Evolutionary conservation across 2,888 invertebrate species (phyloP).

Genomic region (Drosophila limbata): DNA sequence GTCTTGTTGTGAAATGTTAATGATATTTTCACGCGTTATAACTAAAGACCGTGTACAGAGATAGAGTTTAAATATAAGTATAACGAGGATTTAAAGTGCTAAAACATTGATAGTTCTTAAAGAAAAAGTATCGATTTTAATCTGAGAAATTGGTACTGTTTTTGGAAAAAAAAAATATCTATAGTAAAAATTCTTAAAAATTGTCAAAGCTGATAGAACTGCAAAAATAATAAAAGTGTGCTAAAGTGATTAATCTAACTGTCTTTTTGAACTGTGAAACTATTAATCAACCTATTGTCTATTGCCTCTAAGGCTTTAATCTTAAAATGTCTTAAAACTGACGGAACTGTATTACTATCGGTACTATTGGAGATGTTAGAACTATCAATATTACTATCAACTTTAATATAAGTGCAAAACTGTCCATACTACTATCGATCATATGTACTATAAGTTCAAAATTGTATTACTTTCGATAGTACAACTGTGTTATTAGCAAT

Average conservation of each 20-base stretch:
- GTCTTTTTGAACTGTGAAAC: background rate
- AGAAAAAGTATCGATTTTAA: too few relatives aligned
- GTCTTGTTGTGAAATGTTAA: background rate
- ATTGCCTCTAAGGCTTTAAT: background rate
- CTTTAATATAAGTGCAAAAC: background rate
- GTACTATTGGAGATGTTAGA: background rate
- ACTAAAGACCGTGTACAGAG: background rate
- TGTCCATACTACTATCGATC: too few relatives aligned
- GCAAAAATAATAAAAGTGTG: background rate
- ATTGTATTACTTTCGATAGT: background rate
- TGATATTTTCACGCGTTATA: conserved; percentile 2
- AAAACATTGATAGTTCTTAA: too few relatives aligned
- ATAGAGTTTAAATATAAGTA: background rate
- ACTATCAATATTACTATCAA: background rate
- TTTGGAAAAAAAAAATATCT: background rate
- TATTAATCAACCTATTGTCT: background rate
- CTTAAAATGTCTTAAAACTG: background rate
- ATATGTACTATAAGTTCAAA: too few relatives aligned
- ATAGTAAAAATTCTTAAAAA: background rate
- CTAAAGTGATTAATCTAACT: background rate
- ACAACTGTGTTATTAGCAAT: background rate
- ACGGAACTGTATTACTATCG: background rate
- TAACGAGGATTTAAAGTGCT: background rate
- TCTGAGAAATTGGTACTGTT: too few relatives aligned
- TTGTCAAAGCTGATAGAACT: background rate